Percentiles rank a stretch among this genome's conserved stretches.
phyloP scores from a whole-genome alignment of 2,888 invertebrate genomes.

The Hetaerina titia region DNA sequence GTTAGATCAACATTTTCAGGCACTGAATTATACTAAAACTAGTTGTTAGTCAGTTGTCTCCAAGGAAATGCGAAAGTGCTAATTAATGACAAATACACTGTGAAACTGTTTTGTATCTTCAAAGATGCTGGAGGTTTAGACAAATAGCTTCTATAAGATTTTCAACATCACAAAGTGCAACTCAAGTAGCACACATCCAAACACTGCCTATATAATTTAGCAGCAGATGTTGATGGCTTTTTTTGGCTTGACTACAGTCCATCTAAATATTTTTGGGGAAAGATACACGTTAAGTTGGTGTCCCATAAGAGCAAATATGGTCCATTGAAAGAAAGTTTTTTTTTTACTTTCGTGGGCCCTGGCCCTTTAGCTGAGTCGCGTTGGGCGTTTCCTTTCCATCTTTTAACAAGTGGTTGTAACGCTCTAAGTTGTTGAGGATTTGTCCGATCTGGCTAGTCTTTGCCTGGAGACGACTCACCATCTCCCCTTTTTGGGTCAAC shows the following conservation, averaged over 20 bases:
- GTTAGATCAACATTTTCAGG: constrained; percentile 59
- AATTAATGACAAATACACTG: constrained; percentile 57
- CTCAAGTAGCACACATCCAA: constrained; percentile 59
- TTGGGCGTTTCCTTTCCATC: constrained; percentile 67
- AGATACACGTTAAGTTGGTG: constrained; percentile 28
- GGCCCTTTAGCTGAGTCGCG: constrained; percentile 62
- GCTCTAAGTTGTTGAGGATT: constrained; percentile 93
- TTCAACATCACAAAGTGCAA: constrained; percentile 48
- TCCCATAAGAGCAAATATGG: constrained; percentile 58
- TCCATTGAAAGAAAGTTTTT: constrained; percentile 56
- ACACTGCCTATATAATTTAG: constrained; percentile 51
- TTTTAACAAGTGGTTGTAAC: constrained; percentile 83
- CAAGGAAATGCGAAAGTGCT: constrained; percentile 46
- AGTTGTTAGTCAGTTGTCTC: constrained; percentile 41
- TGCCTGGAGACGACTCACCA: constrained; percentile 95
- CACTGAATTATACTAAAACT: constrained; percentile 52
- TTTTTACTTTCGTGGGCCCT: constrained; percentile 64
- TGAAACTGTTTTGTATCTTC: constrained; percentile 40
- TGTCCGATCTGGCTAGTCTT: constrained; percentile 97
- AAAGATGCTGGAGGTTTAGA: constrained; percentile 59
- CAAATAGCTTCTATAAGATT: constrained; percentile 49
- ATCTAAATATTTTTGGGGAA: constrained; percentile 41
- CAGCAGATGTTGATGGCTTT: constrained; percentile 56
- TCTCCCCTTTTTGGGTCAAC: constrained; percentile 96
- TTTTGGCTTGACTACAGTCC: constrained; percentile 57